phyloP scores from a whole-genome alignment of 2,888 invertebrate species.

The Chrysolina haemoptera region DNA sequence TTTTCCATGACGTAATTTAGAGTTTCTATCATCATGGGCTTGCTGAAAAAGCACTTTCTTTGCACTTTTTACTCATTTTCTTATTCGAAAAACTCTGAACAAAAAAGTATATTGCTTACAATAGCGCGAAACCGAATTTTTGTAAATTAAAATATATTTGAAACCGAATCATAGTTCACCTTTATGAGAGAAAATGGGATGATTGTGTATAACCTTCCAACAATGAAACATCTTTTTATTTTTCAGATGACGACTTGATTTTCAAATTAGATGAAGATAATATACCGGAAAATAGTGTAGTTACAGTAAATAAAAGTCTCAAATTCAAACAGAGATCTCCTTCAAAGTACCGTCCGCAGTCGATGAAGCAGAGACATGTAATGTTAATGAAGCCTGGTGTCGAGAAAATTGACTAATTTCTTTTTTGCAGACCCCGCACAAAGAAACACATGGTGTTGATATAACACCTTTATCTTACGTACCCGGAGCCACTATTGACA shows the following conservation, averaged over 20 bases:
- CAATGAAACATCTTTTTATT: conserved; percentile 17
- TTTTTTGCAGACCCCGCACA: conserved; percentile 66
- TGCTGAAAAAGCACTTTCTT: no score
- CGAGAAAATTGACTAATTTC: conserved; percentile 27
- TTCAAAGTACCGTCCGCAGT: conserved; percentile 65
- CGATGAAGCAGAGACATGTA: conserved; percentile 65
- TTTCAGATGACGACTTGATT: conserved; percentile 83
- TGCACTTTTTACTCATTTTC: no score
- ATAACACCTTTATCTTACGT: conserved; percentile 87
- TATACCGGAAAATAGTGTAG: conserved; percentile 63
- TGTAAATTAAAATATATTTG: no score
- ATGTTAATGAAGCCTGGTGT: conserved; percentile 34
- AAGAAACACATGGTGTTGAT: conserved; percentile 78
- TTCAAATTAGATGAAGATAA: conserved; percentile 88
- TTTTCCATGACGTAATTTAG: no score
- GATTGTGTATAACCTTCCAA: no score
- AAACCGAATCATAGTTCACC: no score
- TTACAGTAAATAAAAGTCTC: conserved; percentile 62
- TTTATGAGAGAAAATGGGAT: no score
- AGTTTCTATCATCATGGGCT: no score
- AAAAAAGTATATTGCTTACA: no score
- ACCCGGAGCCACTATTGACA: conserved; percentile 83
- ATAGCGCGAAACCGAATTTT: no score
- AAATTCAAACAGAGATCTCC: conserved; percentile 74
- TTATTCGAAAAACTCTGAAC: no score